phyloP scores from a whole-genome alignment of 1,140 invertebrate genomes.

The Octopus sinensis region DNA sequence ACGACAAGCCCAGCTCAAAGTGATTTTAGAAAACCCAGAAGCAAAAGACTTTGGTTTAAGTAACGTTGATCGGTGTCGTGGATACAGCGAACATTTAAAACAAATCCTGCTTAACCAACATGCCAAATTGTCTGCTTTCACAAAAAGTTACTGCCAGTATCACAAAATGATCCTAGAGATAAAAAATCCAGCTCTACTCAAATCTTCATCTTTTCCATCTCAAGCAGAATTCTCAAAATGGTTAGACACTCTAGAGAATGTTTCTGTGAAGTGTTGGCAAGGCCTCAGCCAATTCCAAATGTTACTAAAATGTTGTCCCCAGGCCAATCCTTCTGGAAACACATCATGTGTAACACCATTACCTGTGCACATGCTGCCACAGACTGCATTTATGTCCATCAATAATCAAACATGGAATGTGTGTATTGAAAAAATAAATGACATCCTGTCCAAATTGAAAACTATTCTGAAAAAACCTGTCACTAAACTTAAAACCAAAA shows the following conservation, averaged over 20 bases:
- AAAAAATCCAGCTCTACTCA: neutral
- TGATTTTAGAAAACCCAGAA: neutral
- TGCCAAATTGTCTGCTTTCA: slow-evolving; percentile 11
- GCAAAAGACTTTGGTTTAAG: slow-evolving; percentile 71
- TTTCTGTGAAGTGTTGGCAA: slow-evolving; percentile 24
- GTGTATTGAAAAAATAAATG: neutral
- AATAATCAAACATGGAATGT: neutral
- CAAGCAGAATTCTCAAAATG: slow-evolving; percentile 26
- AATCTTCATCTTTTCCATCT: slow-evolving; percentile 17
- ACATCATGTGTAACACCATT: neutral
- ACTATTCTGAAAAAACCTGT: neutral
- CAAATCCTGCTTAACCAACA: slow-evolving; percentile 53
- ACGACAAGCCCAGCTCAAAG: neutral
- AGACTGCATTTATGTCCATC: neutral
- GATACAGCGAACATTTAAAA: slow-evolving; percentile 69
- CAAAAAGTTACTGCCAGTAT: slow-evolving; percentile 21
- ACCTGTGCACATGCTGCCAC: neutral
- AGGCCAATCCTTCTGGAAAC: neutral
- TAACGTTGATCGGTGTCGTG: slow-evolving; percentile 79
- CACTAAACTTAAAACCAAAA: neutral
- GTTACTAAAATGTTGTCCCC: slow-evolving; percentile 43
- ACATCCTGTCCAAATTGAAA: neutral
- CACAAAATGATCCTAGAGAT: slow-evolving; percentile 10
- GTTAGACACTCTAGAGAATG: slow-evolving; percentile 19
- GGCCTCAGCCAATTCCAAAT: slow-evolving; percentile 43